A percentile compares a stretch with the other conserved stretches of the same genome.
phyloP scores from a whole-genome alignment of 2,113 vertebrate genomes.

The Grammomys dolichurus region DNA sequence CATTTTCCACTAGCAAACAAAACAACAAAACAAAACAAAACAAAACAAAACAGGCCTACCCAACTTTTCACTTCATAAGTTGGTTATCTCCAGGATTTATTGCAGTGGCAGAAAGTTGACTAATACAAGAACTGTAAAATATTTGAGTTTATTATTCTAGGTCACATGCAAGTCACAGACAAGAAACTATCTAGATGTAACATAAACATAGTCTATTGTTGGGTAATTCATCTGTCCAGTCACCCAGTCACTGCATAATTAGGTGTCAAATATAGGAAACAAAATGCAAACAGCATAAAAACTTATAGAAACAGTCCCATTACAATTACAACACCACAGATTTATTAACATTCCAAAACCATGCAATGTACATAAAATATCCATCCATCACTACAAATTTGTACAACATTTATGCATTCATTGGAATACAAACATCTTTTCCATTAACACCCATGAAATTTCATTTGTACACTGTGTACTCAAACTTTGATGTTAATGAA shows the following conservation, averaged over 20 bases:
- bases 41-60: not conserved
- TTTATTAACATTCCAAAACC: constrained; percentile 62
- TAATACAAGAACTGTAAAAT: not conserved
- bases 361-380: constrained; percentile 55
- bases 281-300: constrained; percentile 60
- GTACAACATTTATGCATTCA: constrained; percentile 12
- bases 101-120: not conserved
- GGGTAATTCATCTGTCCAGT: constrained; percentile 51
- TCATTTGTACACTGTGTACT: not conserved
- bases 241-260: constrained; percentile 39
- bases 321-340: constrained; percentile 24
- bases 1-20: not conserved
- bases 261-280: constrained; percentile 63
- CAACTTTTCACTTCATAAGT: not conserved
- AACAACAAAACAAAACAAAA: not conserved
- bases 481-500: constrained; percentile 18
- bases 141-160: constrained; percentile 14
- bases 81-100: not conserved
- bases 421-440: constrained; percentile 45
- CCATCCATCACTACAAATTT: constrained; percentile 53
- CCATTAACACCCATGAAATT: constrained; percentile 26
- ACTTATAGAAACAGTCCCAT: constrained; percentile 32
- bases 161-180: constrained; percentile 17
- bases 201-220: constrained; percentile 28
- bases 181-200: constrained; percentile 49